phyloP scores from a whole-genome alignment of 1,140 invertebrate genomes.

The Hylaeus anthracinus region DNA sequence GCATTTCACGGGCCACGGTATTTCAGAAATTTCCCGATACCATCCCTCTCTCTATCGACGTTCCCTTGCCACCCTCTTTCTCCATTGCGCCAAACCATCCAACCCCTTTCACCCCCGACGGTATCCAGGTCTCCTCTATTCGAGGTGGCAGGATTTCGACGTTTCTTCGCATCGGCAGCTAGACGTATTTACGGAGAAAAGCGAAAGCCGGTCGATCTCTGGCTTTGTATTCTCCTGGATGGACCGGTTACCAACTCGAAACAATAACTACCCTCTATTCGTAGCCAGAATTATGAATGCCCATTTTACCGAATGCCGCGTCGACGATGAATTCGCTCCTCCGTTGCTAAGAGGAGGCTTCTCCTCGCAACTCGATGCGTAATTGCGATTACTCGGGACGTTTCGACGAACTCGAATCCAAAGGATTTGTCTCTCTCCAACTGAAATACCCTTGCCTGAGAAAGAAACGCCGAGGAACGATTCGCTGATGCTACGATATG shows the following conservation, averaged over 20 bases:
- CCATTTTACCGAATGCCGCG: slow-evolving; percentile 12
- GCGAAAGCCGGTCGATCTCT: slow-evolving; percentile 34
- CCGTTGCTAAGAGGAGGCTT: not conserved
- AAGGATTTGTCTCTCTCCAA: too few species aligned
- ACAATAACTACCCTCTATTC: slow-evolving; percentile 46
- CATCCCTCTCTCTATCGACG: slow-evolving; percentile 40
- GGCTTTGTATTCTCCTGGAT: slow-evolving; percentile 26
- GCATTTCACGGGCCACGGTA: slow-evolving; percentile 64
- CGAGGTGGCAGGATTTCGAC: slow-evolving; percentile 31
- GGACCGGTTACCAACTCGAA: slow-evolving; percentile 24
- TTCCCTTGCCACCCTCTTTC: slow-evolving; percentile 41
- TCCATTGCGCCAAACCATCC: slow-evolving; percentile 36
- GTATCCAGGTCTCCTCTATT: not conserved
- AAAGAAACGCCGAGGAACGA: not conserved
- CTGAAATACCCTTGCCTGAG: not conserved
- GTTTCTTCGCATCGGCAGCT: slow-evolving; percentile 23
- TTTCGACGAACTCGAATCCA: not conserved
- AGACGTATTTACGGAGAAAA: slow-evolving; percentile 25
- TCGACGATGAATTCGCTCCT: slow-evolving; percentile 7
- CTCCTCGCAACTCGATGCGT: slow-evolving; percentile 25
- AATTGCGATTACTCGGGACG: slow-evolving; percentile 28
- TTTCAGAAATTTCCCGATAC: slow-evolving; percentile 67
- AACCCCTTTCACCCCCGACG: not conserved
- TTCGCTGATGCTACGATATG: too few species aligned
- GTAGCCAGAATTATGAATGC: slow-evolving; percentile 40